Conservation (phyloP, 2,113 vertebrate species). For the Coregonus clupeaformis region DNA sequence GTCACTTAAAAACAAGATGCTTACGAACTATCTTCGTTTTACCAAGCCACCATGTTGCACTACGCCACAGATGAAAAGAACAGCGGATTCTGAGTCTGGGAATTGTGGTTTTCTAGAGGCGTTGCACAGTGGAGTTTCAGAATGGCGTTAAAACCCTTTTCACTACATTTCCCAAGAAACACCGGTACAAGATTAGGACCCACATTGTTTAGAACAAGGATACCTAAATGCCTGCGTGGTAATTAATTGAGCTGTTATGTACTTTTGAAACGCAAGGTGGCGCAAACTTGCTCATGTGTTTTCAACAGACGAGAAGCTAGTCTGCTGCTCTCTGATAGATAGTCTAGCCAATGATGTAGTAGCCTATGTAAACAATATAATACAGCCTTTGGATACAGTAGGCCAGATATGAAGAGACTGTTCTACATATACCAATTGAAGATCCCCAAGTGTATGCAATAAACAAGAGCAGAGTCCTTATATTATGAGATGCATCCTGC, state of each 20-base stretch:
- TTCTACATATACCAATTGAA: too few species aligned
- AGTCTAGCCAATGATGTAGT: too few species aligned
- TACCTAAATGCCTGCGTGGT: conserved; percentile 52
- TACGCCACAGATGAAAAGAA: conserved; percentile 1
- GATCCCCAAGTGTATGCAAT: too few species aligned
- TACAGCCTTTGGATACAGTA: too few species aligned
- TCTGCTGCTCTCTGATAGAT: too few species aligned
- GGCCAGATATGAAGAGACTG: too few species aligned
- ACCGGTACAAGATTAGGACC: conserved; percentile 1
- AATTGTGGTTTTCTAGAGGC: conserved; percentile 49
- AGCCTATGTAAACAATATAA: too few species aligned
- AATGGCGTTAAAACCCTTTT: too few species aligned
- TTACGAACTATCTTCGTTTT: conserved; percentile 57
- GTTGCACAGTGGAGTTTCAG: rapidly evolving
- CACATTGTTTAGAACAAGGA: conserved; percentile 32
- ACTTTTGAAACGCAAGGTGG: conserved; percentile 52
- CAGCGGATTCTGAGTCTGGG: conserved; percentile 44
- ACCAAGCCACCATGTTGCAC: conserved; percentile 62
- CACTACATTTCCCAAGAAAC: conserved; percentile 50
- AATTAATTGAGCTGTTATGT: not conserved
- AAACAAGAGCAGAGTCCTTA: too few species aligned
- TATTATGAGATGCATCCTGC: not conserved
- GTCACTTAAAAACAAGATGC: conserved; percentile 3
- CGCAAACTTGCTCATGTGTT: conserved; percentile 28
- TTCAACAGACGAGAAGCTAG: too few species aligned